Evolutionary conservation across 2,797 vertebrate species (phyloP), one percentile per base, ranked within the genome.

Genomic region (Chelidonichthys spinosus): DNA sequence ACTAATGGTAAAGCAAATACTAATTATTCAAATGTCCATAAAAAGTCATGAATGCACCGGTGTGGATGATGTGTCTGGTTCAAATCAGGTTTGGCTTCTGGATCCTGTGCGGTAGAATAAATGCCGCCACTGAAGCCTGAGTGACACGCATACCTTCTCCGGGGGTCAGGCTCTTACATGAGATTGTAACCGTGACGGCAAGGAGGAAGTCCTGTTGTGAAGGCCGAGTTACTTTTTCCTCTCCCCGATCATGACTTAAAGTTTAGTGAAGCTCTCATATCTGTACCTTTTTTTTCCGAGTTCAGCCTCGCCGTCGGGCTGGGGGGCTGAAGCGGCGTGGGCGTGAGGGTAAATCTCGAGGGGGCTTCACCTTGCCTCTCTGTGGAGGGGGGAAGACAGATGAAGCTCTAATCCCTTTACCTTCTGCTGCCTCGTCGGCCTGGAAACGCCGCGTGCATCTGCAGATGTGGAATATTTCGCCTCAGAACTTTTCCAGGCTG

Each of bases 381-480:
- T 63, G 49, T 52, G 61, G 68, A 68, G 50, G n/a, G 47, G 44
- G 63, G 49, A 71, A 63, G 52, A n/a, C 0, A 60, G 35, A 75
- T 65, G 71, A 71, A 37, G 72, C 15, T n/a, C 36, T 84, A 76
- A 85, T 83, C 77, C 66, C 15, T 86, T 79, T 71, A 72, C 76
- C 85, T 56, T 77, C 81, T 76, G 88, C 75, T 70, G 68, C 72
- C 59, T 74, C 43, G 42, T 85, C 76, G 73, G 43, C 60, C 46
- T 69, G 35, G 1, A 58, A 71, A 61, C 1, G 25, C 56, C 3
- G 60, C 53, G 73, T 35, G 62, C 68, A 33, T 71, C 60, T 1
- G 64, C 80, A 84, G 83, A 85, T 81, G 86, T 54, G 32, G 69
- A 75, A 75, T 76, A 76, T 82, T 83, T 85, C 69, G 63, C 63